Evolutionary conservation across 2,888 invertebrate genomes (phyloP).

Genomic region (Erannis defoliaria): DNA sequence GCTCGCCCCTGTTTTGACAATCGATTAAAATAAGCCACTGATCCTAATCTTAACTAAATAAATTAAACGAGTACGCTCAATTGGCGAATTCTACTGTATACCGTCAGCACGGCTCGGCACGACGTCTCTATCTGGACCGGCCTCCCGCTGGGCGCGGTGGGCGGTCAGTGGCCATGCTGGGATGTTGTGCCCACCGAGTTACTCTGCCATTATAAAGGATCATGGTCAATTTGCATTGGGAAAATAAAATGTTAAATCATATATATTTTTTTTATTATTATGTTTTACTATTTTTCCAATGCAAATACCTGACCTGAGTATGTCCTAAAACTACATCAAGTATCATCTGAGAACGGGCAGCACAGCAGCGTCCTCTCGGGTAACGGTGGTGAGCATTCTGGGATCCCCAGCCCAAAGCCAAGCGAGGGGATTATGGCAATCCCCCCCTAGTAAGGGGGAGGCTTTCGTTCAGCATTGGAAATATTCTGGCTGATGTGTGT

Average conservation of each 20-base stretch:
- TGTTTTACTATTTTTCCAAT: not conserved
- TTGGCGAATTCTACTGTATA: not conserved
- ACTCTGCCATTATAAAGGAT: slow-evolving; percentile 1
- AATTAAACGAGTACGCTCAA: slow-evolving; percentile 29
- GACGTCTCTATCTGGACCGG: slow-evolving; percentile 20
- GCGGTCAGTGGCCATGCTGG: slow-evolving; percentile 6
- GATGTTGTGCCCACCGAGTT: slow-evolving; percentile 18
- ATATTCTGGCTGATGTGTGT: too few species aligned
- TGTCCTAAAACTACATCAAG: too few species aligned
- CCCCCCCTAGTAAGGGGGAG: too few species aligned
- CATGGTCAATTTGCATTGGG: slow-evolving; percentile 38
- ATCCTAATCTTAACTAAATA: slow-evolving; percentile 10
- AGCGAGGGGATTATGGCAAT: too few species aligned
- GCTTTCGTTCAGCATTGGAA: too few species aligned
- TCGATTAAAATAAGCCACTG: slow-evolving; percentile 4
- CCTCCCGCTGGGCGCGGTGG: slow-evolving; percentile 7
- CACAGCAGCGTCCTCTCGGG: too few species aligned
- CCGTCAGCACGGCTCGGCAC: slow-evolving; percentile 15
- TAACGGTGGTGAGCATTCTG: too few species aligned
- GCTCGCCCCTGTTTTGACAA: too few species aligned
- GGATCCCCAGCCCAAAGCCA: too few species aligned
- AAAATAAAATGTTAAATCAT: too few species aligned
- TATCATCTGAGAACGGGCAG: too few species aligned
- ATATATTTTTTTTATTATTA: not conserved
- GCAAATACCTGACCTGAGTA: too few species aligned